These are phyloP conservation scores for Trematomus loennbergii DNA, from an alignment of 2,113 vertebrate species.

Conservation along the genomic window DNA sequence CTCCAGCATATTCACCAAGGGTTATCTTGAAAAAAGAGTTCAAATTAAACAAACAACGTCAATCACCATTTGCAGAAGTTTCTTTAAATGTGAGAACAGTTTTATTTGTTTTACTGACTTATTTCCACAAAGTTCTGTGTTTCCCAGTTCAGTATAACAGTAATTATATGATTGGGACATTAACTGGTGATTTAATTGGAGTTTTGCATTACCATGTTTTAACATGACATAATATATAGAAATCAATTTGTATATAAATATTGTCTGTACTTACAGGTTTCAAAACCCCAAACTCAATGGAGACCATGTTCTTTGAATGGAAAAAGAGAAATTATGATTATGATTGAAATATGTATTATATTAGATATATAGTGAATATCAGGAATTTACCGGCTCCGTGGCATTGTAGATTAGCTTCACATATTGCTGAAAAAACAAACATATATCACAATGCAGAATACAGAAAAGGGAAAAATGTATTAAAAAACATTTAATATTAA, in stretches of 20 bases:
- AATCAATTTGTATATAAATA: neutral
- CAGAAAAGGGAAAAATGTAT: too few relatives aligned
- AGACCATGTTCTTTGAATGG: conserved; percentile 49
- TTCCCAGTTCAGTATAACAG: neutral
- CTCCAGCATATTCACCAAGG: too few relatives aligned
- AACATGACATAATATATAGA: too few relatives aligned
- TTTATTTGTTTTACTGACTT: neutral
- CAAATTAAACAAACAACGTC: neutral
- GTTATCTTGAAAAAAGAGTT: conserved; percentile 10
- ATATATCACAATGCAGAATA: neutral
- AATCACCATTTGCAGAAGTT: neutral
- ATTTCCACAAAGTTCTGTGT: neutral
- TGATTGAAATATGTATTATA: neutral
- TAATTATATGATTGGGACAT: neutral
- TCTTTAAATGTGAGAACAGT: neutral
- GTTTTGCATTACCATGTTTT: too few relatives aligned
- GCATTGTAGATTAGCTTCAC: conserved; percentile 66
- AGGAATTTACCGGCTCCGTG: conserved; percentile 48
- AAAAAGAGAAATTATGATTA: conserved; percentile 7
- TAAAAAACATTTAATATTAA: neutral
- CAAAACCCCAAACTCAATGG: conserved; percentile 60
- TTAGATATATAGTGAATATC: too few relatives aligned
- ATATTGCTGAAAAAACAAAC: conserved; percentile 51
- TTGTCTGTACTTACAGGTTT: conserved; percentile 61
- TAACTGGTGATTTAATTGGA: neutral